These are phyloP conservation scores for Scaeva pyrastri DNA, from an alignment of 2,888 invertebrate genomes.

Conservation along the genomic window DNA sequence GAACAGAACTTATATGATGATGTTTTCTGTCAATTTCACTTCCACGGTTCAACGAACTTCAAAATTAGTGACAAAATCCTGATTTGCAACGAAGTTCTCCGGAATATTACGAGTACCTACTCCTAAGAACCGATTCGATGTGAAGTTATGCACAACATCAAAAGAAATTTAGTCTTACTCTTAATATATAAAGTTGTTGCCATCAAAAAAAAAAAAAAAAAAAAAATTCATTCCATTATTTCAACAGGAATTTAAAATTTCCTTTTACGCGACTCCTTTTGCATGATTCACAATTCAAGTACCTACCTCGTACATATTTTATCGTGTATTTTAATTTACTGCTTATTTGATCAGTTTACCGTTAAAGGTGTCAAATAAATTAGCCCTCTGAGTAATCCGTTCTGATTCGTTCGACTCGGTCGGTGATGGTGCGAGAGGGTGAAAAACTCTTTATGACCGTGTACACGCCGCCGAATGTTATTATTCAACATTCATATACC, in stretches of 20 bases:
- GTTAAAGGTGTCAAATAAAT: slow-evolving; percentile 74
- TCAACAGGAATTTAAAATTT: background rate
- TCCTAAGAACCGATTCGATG: background rate
- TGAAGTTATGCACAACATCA: slow-evolving; percentile 7
- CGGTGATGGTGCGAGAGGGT: slow-evolving; percentile 12
- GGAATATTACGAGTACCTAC: background rate
- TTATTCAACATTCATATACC: no score
- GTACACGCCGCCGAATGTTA: background rate
- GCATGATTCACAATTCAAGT: slow-evolving; percentile 1
- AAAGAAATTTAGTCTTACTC: background rate
- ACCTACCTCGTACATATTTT: background rate
- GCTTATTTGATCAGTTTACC: slow-evolving; percentile 66
- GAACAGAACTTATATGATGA: no score
- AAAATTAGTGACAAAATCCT: no score
- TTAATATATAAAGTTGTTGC: background rate
- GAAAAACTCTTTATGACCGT: slow-evolving; percentile 27
- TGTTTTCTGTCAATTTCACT: no score
- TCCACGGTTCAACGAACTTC: no score
- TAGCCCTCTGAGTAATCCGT: slow-evolving; percentile 64
- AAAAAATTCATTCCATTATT: slow-evolving; percentile 8
- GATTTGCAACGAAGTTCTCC: background rate
- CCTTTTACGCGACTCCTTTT: slow-evolving; percentile 23
- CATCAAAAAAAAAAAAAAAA: no score
- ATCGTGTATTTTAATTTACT: slow-evolving; percentile 45
- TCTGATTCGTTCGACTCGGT: slow-evolving; percentile 61